Base-by-base conservation (phyloP, 2,113 vertebrate genomes). In the Mobula hypostoma region DNA sequence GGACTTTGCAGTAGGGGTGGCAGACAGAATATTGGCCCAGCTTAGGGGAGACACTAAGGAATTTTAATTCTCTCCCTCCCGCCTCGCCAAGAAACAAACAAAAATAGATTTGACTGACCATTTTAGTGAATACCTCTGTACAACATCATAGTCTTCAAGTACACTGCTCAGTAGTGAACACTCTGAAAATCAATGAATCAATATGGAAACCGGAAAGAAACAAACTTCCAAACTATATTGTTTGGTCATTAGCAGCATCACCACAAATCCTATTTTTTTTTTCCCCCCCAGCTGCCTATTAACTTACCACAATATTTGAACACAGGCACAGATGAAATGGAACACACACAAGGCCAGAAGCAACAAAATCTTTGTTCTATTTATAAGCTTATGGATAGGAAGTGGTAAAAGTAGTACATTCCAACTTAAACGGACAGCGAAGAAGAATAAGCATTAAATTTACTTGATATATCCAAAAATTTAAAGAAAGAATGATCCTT, bases 301-400 rank as follows among this genome's bases (percentile, higher is more conserved):
- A 93, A 74, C 72, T 93, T 93, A 56, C 91, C 70, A 74, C 40
- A 21, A 93, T 27, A 66, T 93, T 93, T 93, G 66, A 48, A 48
- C 68, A 93, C 36, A 93, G n/a, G 63, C 27, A 90, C 87, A 68
- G 90, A 74, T 93, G 91, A 93, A 93, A 93, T 93, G 91, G 70
- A 93, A 76, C 91, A 93, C 68, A 93, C 68, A 93, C 91, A 74
- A 48, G 24, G 72, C 68, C 91, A 93, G 36, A 93, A 74, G 68
- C 91, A 29, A 93, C 68, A 74, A 76, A 92, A 93, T 15, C 9
- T 74, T 29, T 2, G 19, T 93, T 93, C 21, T 74, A 68, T 93
- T 93, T 74, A 93, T 72, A 93, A 93, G 36, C 91, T 56, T 93
- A 93, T 93, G 91, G 91, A 70, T 93, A 93, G 91, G 91, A 93